Evolutionary conservation across 2,113 vertebrate species (phyloP).

Genomic region (Sialia sialis): DNA sequence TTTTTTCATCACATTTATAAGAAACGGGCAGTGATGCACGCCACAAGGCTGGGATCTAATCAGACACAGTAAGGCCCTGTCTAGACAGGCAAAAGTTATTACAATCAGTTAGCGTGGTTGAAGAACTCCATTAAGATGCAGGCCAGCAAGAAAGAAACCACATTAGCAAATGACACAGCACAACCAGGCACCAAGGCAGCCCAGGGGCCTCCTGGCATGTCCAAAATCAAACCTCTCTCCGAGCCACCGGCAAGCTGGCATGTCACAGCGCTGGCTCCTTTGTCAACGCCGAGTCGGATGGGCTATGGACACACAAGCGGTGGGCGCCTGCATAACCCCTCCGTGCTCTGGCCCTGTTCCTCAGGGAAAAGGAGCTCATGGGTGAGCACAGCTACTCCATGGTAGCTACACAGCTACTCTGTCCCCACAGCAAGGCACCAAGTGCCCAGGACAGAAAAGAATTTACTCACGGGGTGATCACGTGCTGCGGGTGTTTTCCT

Average conservation of each 20-base stretch:
- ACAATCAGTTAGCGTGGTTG: constrained; percentile 43
- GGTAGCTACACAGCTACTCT: no score
- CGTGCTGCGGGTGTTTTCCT: background rate
- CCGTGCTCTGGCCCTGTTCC: background rate
- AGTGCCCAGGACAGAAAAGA: background rate
- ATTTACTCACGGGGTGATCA: background rate
- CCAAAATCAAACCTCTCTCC: background rate
- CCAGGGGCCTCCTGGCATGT: background rate
- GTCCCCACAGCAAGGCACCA: background rate
- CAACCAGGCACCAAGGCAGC: background rate
- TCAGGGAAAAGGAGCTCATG: background rate
- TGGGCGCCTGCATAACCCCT: accelerated
- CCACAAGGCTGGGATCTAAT: constrained; percentile 37
- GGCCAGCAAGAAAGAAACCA: constrained; percentile 12
- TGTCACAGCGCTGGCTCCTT: accelerated
- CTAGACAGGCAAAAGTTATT: constrained; percentile 64
- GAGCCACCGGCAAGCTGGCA: accelerated
- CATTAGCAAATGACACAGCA: background rate
- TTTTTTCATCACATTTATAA: background rate
- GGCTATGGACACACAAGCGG: accelerated
- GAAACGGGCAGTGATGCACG: constrained; percentile 27
- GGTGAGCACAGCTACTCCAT: background rate
- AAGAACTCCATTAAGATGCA: constrained; percentile 41
- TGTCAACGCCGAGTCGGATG: accelerated
- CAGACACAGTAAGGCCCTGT: constrained; percentile 61